Percentiles rank a stretch among this genome's conserved stretches.
Evolutionary conservation across 2,113 vertebrate genomes (phyloP).

Genomic region (Romanogobio albipinnatus): DNA sequence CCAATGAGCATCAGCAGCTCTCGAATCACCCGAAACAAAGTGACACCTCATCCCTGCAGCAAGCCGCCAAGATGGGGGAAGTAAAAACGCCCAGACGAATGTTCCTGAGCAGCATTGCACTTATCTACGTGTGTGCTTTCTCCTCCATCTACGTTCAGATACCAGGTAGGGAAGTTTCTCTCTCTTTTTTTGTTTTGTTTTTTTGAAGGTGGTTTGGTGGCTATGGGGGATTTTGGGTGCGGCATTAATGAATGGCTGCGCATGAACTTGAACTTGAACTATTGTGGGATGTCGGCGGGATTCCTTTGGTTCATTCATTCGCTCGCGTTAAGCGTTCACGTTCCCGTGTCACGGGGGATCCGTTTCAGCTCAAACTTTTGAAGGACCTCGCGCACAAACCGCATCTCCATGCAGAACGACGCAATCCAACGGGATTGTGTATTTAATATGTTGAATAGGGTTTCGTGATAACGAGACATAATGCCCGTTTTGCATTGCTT

Average conservation of each 20-base stretch:
- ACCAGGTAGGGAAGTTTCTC: conserved; percentile 71
- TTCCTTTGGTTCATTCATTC: not conserved
- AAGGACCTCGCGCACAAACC: conserved; percentile 6
- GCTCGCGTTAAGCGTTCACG: not conserved
- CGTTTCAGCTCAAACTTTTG: not conserved
- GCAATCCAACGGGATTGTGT: not conserved
- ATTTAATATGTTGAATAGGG: not conserved
- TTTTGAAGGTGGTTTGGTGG: not conserved
- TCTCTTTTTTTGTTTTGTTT: not conserved
- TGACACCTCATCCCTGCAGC: not conserved
- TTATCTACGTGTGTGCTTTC: conserved; percentile 78
- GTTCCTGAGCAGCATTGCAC: conserved; percentile 78
- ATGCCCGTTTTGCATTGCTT: not conserved
- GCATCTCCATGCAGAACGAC: not conserved
- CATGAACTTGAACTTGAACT: not conserved
- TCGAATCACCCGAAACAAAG: not conserved
- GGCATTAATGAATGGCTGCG: conserved; percentile 17
- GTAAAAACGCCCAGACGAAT: conserved; percentile 59
- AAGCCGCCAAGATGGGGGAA: conserved; percentile 54
- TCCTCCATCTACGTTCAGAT: conserved; percentile 81
- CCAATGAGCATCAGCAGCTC: conserved; percentile 24
- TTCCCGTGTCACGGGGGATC: not conserved
- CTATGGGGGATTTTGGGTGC: conserved; percentile 41
- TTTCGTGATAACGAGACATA: not conserved
- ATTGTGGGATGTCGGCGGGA: not conserved